Percentiles rank a stretch among this genome's conserved stretches.
phyloP scores from a whole-genome alignment of 1,140 invertebrate genomes.

The Prorops nasuta region DNA sequence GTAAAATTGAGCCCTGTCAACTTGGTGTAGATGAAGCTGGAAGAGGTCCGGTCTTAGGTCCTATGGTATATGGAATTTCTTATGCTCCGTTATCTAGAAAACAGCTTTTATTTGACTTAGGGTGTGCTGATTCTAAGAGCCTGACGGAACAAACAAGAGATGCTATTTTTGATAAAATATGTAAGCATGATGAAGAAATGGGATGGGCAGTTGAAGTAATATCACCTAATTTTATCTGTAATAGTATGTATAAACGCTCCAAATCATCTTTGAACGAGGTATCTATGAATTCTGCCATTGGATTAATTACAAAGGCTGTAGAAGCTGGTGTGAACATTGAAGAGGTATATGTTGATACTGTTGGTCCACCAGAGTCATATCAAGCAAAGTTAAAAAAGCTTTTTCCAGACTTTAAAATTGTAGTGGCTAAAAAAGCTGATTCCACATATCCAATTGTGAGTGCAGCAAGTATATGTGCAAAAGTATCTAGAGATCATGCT shows the following conservation, averaged over 20 bases:
- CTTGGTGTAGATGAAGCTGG: constrained; percentile 98
- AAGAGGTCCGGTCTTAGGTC: constrained; percentile 93
- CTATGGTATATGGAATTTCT: constrained; percentile 94
- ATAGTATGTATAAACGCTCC: constrained; percentile 79
- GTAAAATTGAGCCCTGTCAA: constrained; percentile 79
- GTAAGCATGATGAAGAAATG: constrained; percentile 67
- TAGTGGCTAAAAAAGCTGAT: constrained; percentile 97
- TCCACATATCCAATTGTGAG: constrained; percentile 94
- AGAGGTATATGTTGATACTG: constrained; percentile 96
- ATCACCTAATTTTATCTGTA: constrained; percentile 88
- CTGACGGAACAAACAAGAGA: constrained; percentile 91
- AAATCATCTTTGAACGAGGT: constrained; percentile 95
- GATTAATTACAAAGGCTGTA: constrained; percentile 75
- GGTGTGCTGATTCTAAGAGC: constrained; percentile 93
- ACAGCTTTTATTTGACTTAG: constrained; percentile 71
- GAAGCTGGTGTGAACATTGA: constrained; percentile 80
- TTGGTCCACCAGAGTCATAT: constrained; percentile 93
- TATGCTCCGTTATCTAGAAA: constrained; percentile 75
- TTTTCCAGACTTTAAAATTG: constrained; percentile 88
- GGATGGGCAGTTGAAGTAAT: constrained; percentile 90
- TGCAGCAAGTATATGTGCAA: constrained; percentile 98
- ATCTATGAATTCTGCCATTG: constrained; percentile 93
- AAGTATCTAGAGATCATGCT: constrained; percentile 89
- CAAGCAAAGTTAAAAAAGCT: constrained; percentile 78
- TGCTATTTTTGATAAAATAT: constrained; percentile 80